Percentiles rank a stretch among this genome's conserved stretches.
Conservation (phyloP, 2,888 invertebrate genomes). For the Cosmopolites sordidus region DNA sequence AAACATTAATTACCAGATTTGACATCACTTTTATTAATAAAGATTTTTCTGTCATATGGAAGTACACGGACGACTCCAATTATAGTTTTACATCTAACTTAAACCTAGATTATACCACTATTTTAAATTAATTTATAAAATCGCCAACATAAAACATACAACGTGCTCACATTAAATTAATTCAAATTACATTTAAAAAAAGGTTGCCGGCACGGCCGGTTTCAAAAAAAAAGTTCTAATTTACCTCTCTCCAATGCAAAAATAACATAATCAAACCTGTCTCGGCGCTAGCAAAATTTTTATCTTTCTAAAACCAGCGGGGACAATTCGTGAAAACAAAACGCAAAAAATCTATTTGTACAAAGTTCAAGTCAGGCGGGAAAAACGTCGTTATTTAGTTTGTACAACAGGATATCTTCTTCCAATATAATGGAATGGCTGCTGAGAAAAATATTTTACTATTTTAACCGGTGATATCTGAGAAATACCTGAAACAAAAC, state of each 20-base stretch:
- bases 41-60: not conserved
- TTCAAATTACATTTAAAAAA: not conserved
- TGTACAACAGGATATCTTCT: conserved; percentile 15
- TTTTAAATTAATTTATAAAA: conserved; percentile 1
- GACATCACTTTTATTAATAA: not conserved
- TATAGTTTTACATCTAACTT: not conserved
- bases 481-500: conserved; percentile 20
- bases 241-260: conserved; percentile 1
- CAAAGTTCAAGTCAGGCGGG: not conserved
- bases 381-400: conserved; percentile 2
- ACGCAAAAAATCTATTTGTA: not conserved
- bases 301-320: not conserved
- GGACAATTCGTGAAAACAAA: not conserved
- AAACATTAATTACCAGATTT: not conserved
- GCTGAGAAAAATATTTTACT: conserved; percentile 19
- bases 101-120: not conserved
- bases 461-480: conserved; percentile 16
- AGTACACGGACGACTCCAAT: not conserved
- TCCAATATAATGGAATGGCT: conserved; percentile 21
- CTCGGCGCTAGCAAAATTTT: not conserved
- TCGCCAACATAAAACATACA: conserved; percentile 1
- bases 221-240: not conserved
- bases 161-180: conserved; percentile 1
- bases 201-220: not conserved
- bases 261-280: not conserved